Evolutionary conservation across 2,888 invertebrate species (phyloP), one percentile per base, ranked within the genome.

Genomic region (Euzetes globulus): DNA sequence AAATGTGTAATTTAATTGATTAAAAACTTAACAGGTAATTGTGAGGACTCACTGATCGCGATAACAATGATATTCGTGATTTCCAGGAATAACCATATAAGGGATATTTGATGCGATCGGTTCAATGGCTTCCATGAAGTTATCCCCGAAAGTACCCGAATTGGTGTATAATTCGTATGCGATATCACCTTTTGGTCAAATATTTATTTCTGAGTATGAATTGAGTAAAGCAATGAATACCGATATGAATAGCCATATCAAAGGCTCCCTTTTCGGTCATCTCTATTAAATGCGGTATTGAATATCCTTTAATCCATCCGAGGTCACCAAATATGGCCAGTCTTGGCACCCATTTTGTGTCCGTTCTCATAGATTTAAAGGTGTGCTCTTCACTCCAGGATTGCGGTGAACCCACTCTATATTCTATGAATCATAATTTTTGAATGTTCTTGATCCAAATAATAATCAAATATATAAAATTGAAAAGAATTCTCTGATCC

Each of bases 11-110:
- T 25, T 13, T 27, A 58, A 27, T 58, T 11, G 2, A 5, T 58
- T 3, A 15, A 25, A 50, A 41, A 41, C 41, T 19, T 50, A 50
- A 5, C 4, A 47, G 4, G 13, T 19, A n/a, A 6, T 50, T 50
- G 88, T 88, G 84, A 88, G 88, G 79, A 90, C 89, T 83, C 97
- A 98, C 84, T 98, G 92, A 78, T 92, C 92, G 85, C 97, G 98
- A 84, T 97, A 96, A 82, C 92, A 92, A 84, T n/a, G 84, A 83
- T 79, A 77, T n/a, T 94, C 94, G 81, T 94, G 94, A 84, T 94
- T 94, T 72, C 94, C 95, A 3, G 68, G 68, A 1, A 77, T 41
- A 22, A 78, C 78, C 81, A 82, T 80, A 77, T 82, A 82, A 4
- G 82, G 82, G 19, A 80, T 77, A 22, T 79, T 77, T 9, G 81